phyloP scores from a whole-genome alignment of 2,888 invertebrate genomes.

The Serripes groenlandicus region DNA sequence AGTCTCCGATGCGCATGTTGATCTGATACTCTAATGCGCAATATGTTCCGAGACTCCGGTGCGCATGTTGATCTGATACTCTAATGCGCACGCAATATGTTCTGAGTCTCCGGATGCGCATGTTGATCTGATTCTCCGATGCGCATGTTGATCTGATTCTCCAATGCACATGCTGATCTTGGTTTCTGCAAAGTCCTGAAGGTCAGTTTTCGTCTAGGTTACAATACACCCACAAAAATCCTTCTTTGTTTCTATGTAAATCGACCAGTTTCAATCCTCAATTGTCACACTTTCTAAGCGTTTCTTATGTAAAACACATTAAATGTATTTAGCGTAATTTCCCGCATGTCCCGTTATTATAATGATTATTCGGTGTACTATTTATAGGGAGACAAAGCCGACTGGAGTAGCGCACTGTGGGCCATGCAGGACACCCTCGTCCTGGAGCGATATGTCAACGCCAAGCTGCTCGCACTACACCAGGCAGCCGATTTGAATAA shows the following conservation, averaged over 20 bases:
- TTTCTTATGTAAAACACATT: not conserved
- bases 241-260: not conserved
- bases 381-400: constrained; percentile 18
- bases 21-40: too few relatives aligned
- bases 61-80: too few relatives aligned
- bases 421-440: constrained; percentile 92
- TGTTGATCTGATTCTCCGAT: too few relatives aligned
- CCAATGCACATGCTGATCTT: too few relatives aligned
- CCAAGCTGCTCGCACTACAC: constrained; percentile 80
- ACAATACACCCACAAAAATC: not conserved
- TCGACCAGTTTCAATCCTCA: not conserved
- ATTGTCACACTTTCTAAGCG: not conserved
- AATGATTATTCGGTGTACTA: constrained; percentile 22
- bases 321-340: not conserved
- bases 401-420: constrained; percentile 89
- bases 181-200: too few relatives aligned
- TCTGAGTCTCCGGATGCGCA: too few relatives aligned
- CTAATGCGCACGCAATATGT: too few relatives aligned
- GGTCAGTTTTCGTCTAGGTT: not conserved
- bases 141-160: too few relatives aligned
- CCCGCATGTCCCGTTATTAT: not conserved
- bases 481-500: constrained; percentile 34
- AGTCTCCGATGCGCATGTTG: too few relatives aligned
- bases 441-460: constrained; percentile 93
- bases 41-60: too few relatives aligned